A percentile compares a stretch with the other conserved stretches of the same genome.
Evolutionary conservation across 2,113 vertebrate genomes (phyloP).

Genomic region (Atractosteus spatula): DNA sequence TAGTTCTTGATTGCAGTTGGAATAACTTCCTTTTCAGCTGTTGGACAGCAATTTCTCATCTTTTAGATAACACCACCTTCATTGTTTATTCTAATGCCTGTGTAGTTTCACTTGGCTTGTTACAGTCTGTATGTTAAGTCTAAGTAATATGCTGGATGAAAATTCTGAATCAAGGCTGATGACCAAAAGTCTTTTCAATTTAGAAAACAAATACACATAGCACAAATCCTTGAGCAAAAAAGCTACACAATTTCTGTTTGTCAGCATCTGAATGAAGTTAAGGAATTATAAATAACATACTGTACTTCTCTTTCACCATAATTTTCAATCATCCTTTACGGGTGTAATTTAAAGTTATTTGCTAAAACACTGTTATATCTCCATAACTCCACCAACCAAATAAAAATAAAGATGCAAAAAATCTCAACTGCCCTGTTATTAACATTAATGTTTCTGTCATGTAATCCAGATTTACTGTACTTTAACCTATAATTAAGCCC

Average conservation of each 20-base stretch:
- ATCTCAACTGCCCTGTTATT: not conserved
- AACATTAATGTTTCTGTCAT: not conserved
- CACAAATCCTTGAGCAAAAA: too few relatives aligned
- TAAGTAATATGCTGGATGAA: too few relatives aligned
- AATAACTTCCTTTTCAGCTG: slow-evolving; percentile 6
- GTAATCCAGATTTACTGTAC: not conserved
- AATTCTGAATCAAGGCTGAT: too few relatives aligned
- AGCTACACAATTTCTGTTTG: too few relatives aligned
- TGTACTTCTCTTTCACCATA: not conserved
- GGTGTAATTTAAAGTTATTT: not conserved
- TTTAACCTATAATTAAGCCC: slow-evolving; percentile 7
- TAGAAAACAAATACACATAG: too few relatives aligned
- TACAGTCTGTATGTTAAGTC: too few relatives aligned
- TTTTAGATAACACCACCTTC: not conserved
- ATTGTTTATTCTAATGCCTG: not conserved
- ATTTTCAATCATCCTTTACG: not conserved
- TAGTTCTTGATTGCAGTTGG: slow-evolving; percentile 5
- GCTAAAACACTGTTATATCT: not conserved
- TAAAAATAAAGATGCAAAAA: not conserved
- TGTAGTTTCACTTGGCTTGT: not conserved
- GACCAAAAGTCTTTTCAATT: too few relatives aligned
- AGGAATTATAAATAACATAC: too few relatives aligned
- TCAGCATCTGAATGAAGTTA: too few relatives aligned
- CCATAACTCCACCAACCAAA: not conserved
- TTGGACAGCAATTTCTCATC: slow-evolving; percentile 3